Evolutionary conservation across 1,140 invertebrate genomes (phyloP), one percentile per base, ranked within the genome.

Genomic region (Macrocentrus cingulum): DNA sequence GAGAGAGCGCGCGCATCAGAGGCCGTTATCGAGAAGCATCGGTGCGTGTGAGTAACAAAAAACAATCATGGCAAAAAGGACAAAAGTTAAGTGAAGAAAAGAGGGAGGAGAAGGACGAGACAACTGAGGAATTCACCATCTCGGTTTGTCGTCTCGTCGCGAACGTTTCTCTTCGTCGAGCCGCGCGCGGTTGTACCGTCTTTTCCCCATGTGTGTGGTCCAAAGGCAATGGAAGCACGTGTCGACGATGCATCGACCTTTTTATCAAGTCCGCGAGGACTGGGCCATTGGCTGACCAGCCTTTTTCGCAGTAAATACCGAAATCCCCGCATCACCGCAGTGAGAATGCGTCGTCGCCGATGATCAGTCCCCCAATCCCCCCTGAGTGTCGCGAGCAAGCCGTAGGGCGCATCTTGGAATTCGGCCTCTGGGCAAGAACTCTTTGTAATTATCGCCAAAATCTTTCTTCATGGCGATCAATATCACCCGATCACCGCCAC

Each of bases 161-260:
- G 11, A 15, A 20, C 11, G 3, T 46, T 25, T 46, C 19, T 46
- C 20, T 46, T 46, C 3, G 44, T 46, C 20, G 16, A 29, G 25
- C 25, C 25, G 25, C 25, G 25, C 25, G 25, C 25, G 9, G 25
- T 29, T 29, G 25, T 9, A 29, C 25, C 9, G 25, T 9, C 4
- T 29, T 9, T 29, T 29, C 25, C 5, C 69, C 59, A 68, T 62
- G 70, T 72, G 71, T 76, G 74, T 76, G 72, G 73, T 76, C 72
- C 37, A 22, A 19, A 15, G 22, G 18, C 51, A 42, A 39, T 39
- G 51, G 15, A 36, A 69, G 65, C 72, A 71, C 66, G 74, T 74
- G 72, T 74, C 63, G 65, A 45, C 44, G 56, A 60, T 48, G 50
- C 48, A 57, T 49, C 53, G 42, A 37, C 41, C 62, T 75, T 74